Evolutionary conservation across 1,140 invertebrate species (phyloP).

Genomic region (Drosophila nikananu): DNA sequence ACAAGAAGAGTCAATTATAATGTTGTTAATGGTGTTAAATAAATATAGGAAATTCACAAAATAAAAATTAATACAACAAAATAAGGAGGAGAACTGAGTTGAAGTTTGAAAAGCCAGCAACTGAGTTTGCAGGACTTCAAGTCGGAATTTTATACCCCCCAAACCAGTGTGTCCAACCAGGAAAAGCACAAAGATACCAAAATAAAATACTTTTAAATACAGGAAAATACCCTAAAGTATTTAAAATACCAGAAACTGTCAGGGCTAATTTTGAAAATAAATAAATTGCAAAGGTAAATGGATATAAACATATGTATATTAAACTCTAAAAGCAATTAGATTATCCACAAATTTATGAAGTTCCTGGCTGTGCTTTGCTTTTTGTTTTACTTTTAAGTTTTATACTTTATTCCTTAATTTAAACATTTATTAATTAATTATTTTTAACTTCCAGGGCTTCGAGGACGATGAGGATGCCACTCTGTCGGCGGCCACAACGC

Average conservation of each 20-base stretch:
- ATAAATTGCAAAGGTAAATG: no score
- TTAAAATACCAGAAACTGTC: not conserved
- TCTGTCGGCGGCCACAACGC: constrained; percentile 85
- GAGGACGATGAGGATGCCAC: constrained; percentile 86
- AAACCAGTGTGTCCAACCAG: not conserved
- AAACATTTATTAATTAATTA: not conserved
- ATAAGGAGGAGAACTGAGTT: not conserved
- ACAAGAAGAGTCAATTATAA: no score
- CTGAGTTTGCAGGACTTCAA: not conserved
- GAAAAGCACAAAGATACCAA: not conserved
- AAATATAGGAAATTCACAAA: no score
- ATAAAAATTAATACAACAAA: not conserved
- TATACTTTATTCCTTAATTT: no score
- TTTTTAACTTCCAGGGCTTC: constrained; percentile 52
- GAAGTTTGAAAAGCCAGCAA: not conserved
- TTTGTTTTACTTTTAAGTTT: not conserved
- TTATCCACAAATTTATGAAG: not conserved
- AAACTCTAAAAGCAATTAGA: not conserved
- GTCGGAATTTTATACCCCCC: not conserved
- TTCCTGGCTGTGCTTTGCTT: no score
- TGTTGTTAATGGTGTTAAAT: no score
- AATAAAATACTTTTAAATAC: not conserved
- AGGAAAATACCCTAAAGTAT: not conserved
- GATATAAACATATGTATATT: not conserved
- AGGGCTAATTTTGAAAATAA: not conserved